Conservation (phyloP, 2,797 vertebrate genomes). For the Melopsittacus undulatus region DNA sequence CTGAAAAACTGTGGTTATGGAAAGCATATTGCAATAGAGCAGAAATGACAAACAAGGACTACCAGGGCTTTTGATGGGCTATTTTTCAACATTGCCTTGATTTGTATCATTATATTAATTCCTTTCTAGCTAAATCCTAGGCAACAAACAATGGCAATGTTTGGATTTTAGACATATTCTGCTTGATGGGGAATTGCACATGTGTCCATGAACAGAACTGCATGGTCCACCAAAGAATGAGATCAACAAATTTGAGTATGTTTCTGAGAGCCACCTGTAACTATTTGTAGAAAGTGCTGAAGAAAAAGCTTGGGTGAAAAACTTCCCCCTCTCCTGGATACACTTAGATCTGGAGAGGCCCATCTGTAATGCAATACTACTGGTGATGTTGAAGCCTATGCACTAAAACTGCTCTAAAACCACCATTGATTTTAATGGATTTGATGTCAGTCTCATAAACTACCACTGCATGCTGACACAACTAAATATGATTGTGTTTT, state of each 20-base stretch:
- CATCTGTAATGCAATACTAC: neutral
- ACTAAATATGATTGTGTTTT: neutral
- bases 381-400: neutral
- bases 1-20: neutral
- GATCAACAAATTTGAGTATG: neutral
- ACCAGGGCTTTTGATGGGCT: rapidly evolving
- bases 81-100: neutral
- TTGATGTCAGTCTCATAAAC: neutral
- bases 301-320: neutral
- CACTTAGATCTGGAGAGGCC: neutral
- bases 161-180: neutral
- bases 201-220: neutral
- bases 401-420: neutral
- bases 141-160: neutral
- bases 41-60: neutral
- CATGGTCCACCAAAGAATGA: neutral
- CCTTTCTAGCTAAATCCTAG: neutral
- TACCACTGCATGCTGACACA: neutral
- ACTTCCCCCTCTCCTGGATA: neutral
- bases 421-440: neutral
- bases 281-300: neutral
- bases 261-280: neutral
- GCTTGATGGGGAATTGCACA: neutral
- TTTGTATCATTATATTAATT: neutral
- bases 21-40: neutral